These are phyloP conservation scores for Melinopterus prodromus DNA, from an alignment of 2,888 invertebrate genomes.

Conservation along the genomic window DNA sequence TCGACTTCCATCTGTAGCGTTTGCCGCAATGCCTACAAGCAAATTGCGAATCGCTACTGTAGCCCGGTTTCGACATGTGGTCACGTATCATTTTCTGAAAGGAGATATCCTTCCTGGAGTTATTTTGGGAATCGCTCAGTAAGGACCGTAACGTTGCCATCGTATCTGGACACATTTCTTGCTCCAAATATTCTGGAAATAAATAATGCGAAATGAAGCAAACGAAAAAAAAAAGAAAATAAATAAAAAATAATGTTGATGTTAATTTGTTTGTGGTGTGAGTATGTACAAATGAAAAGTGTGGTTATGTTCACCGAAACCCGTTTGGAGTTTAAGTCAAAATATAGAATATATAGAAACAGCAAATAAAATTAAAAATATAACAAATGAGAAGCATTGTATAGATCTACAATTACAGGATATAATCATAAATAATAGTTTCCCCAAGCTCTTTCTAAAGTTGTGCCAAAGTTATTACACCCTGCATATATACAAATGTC, in stretches of 20 bases:
- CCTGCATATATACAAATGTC: too few relatives aligned
- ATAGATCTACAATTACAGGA: too few relatives aligned
- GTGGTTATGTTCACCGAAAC: too few relatives aligned
- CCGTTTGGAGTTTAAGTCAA: too few relatives aligned
- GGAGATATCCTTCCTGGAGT: conserved; percentile 39
- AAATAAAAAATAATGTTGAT: conserved; percentile 18
- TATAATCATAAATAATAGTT: too few relatives aligned
- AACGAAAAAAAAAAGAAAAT: conserved; percentile 24
- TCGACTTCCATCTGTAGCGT: conserved; percentile 86
- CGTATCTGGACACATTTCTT: conserved; percentile 39
- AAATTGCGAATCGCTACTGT: conserved; percentile 66
- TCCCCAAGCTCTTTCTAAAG: too few relatives aligned
- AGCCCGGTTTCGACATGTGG: conserved; percentile 48
- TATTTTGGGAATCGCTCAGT: conserved; percentile 44
- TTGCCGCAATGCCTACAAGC: conserved; percentile 83
- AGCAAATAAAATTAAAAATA: too few relatives aligned
- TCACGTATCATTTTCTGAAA: conserved; percentile 41
- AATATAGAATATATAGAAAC: too few relatives aligned
- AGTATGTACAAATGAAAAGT: not conserved
- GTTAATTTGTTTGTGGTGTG: not conserved
- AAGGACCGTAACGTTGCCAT: conserved; percentile 46
- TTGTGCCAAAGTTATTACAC: too few relatives aligned
- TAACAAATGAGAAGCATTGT: too few relatives aligned
- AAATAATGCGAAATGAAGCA: conserved; percentile 28
- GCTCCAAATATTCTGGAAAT: conserved; percentile 43